phyloP scores from a whole-genome alignment of 2,113 vertebrate genomes.

The Atractosteus spatula region DNA sequence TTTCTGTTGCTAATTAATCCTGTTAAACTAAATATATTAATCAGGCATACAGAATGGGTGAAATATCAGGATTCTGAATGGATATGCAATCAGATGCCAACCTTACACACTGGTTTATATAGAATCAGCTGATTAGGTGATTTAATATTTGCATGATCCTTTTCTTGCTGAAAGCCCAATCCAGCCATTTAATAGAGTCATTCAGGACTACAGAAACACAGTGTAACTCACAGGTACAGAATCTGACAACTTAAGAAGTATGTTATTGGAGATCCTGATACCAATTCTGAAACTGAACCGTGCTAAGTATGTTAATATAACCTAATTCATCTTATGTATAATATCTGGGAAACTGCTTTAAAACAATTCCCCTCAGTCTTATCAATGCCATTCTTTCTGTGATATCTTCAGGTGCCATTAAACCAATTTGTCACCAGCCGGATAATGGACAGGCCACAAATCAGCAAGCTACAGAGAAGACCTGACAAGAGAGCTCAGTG shows the following conservation, averaged over 20 bases:
- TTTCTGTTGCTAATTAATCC: constrained; percentile 50
- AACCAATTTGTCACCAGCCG: constrained; percentile 76
- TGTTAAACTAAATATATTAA: constrained; percentile 48
- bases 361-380: constrained; percentile 60
- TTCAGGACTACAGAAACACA: too few relatives aligned
- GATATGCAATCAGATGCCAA: too few relatives aligned
- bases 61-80: constrained; percentile 11
- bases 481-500: constrained; percentile 62
- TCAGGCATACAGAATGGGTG: constrained; percentile 35
- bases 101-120: too few relatives aligned
- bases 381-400: constrained; percentile 55
- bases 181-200: too few relatives aligned
- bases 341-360: constrained; percentile 75
- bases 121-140: too few relatives aligned
- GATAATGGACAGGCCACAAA: constrained; percentile 87
- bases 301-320: constrained; percentile 51
- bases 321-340: constrained; percentile 60
- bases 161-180: too few relatives aligned
- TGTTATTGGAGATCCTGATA: constrained; percentile 48
- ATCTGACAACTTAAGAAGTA: neutral
- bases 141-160: too few relatives aligned
- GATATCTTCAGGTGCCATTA: constrained; percentile 68
- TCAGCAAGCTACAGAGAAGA: constrained; percentile 70
- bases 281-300: constrained; percentile 17
- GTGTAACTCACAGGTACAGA: too few relatives aligned